Evolutionary conservation across 1,140 invertebrate genomes (phyloP).

Genomic region (Semibalanus balanoides): DNA sequence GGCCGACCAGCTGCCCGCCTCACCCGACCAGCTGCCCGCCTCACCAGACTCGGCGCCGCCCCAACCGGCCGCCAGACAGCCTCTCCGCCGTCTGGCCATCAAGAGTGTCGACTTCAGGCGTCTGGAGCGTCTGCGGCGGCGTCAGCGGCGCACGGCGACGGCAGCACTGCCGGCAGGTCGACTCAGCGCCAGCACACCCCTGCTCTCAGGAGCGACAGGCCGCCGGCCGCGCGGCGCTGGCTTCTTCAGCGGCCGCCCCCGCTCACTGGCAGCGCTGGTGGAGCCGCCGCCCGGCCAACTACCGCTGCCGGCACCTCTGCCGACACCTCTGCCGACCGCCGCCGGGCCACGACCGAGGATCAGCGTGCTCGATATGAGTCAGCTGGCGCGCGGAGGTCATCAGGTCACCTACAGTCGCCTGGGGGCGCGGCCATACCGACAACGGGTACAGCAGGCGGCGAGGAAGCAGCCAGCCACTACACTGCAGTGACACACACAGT

Average conservation of each 20-base stretch:
- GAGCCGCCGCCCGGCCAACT: too few species aligned
- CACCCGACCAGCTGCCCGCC: too few species aligned
- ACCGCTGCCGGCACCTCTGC: too few species aligned
- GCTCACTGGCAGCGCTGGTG: background rate
- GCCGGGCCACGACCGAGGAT: background rate
- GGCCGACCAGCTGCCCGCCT: too few species aligned
- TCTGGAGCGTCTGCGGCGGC: background rate
- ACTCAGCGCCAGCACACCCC: too few species aligned
- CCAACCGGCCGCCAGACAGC: background rate
- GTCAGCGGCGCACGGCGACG: background rate
- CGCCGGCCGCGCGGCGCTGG: too few species aligned
- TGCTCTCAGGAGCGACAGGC: background rate
- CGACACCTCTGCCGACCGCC: too few species aligned
- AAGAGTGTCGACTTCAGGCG: background rate
- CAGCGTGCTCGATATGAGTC: background rate
- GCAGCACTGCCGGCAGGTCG: background rate
- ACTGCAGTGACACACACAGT: too few species aligned
- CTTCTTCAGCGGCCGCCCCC: background rate
- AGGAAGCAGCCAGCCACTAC: too few species aligned
- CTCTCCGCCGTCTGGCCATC: background rate
- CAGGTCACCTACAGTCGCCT: background rate
- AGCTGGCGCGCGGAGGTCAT: background rate
- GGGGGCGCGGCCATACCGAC: too few species aligned
- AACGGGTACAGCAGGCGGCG: too few species aligned
- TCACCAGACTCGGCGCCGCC: too few species aligned